Percentiles rank a stretch among this genome's conserved stretches.
phyloP scores from a whole-genome alignment of 2,888 invertebrate genomes.

The Emmelina monodactyla region DNA sequence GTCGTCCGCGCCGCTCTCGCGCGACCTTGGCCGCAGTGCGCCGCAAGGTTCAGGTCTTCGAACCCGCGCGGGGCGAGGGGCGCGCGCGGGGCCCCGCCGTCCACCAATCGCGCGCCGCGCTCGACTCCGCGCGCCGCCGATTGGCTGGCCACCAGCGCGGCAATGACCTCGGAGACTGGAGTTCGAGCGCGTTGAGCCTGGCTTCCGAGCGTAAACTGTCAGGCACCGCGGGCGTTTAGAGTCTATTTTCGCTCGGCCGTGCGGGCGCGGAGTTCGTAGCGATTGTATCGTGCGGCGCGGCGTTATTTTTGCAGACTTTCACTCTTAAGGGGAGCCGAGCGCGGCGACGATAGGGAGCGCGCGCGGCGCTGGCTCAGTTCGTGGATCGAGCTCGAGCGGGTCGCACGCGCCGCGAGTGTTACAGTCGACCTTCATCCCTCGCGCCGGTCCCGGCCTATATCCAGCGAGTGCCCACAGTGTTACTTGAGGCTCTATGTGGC shows the following conservation, averaged over 20 bases:
- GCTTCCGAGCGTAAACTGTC: conserved; percentile 57
- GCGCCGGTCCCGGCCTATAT: conserved; percentile 48
- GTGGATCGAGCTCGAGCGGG: conserved; percentile 66
- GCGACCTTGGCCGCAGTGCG: conserved; percentile 83
- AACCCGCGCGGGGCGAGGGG: conserved; percentile 62
- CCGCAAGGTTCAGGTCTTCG: conserved; percentile 88
- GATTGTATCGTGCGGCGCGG: conserved; percentile 61
- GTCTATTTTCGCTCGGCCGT: conserved; percentile 56
- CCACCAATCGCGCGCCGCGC: conserved; percentile 54
- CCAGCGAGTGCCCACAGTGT: conserved; percentile 34
- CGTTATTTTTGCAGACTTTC: conserved; percentile 68
- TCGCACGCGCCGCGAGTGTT: conserved; percentile 44
- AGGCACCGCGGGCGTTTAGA: conserved; percentile 55
- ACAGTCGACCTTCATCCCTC: conserved; percentile 56
- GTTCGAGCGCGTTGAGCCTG: conserved; percentile 81
- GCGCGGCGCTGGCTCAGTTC: conserved; percentile 58
- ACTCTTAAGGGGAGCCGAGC: conserved; percentile 61
- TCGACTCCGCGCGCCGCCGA: conserved; percentile 52
- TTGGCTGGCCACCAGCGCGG: conserved; percentile 69
- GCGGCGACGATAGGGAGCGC: conserved; percentile 47
- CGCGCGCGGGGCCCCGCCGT: conserved; percentile 44
- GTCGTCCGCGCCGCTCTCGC: conserved; percentile 58
- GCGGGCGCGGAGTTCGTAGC: conserved; percentile 36
- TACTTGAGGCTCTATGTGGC: conserved; percentile 41
- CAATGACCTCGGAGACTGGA: conserved; percentile 86